Conservation (phyloP, 2,797 vertebrate species). For the Anomalospiza imberbis region DNA sequence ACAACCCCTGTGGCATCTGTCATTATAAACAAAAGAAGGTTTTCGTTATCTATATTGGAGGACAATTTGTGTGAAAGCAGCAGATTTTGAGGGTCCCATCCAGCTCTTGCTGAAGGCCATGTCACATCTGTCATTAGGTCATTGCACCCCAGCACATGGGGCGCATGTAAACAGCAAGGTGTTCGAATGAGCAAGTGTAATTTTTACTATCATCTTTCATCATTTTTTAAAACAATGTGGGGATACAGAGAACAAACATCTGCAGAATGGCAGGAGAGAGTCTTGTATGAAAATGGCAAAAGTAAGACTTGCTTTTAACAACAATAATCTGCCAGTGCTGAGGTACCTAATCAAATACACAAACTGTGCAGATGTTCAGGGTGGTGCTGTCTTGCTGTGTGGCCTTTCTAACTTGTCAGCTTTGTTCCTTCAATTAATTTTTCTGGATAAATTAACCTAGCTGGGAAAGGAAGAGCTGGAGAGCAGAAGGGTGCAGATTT, state of each 20-base stretch:
- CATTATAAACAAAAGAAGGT: neutral
- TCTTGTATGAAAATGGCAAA: neutral
- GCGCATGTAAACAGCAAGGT: neutral
- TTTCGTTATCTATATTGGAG: neutral
- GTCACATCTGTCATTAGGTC: neutral
- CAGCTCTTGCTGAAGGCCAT: neutral
- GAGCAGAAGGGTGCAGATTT: neutral
- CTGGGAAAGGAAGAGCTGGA: neutral
- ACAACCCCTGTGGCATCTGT: neutral
- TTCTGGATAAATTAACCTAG: neutral
- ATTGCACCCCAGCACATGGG: neutral
- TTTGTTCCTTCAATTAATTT: conserved; percentile 3
- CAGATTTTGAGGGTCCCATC: neutral
- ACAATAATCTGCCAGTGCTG: neutral
- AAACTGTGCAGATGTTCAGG: neutral
- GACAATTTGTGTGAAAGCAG: neutral
- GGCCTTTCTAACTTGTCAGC: neutral
- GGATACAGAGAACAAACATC: neutral
- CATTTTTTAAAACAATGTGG: neutral
- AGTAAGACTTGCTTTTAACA: neutral
- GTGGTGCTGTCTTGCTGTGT: neutral
- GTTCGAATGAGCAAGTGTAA: neutral
- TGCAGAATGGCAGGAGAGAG: neutral
- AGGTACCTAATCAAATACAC: neutral
- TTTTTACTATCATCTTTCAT: neutral